Base-by-base conservation (phyloP, 2,888 invertebrate genomes). In the Sphaeridia pumilis region DNA sequence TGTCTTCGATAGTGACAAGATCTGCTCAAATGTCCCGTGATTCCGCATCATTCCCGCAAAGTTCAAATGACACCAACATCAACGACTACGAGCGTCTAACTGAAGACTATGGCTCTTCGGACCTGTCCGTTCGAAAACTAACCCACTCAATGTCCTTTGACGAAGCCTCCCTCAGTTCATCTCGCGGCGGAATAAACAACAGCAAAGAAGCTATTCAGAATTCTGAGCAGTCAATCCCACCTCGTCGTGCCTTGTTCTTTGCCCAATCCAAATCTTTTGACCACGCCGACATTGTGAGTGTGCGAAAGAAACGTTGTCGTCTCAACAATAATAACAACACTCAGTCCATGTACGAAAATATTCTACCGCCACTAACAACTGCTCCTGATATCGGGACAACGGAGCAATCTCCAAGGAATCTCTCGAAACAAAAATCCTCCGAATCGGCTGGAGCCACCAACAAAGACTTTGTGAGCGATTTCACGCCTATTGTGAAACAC, bases 101-200 rank as follows among this genome's bases (percentile, higher is more conserved):
- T 4, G 58, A 58, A 34, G 52, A 56, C 22, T 52, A 53, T 42
- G 53, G 49, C n/a, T 58, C 55, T 4, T 56, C 56, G 10, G 58
- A 56, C 35, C 44, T 56, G 14, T 54, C 56, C 7, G 45, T 52
- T 17, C 44, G 51, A 14, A 58, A 58, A 51, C 45, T 58, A 49
- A 56, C 54, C 20, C 55, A 58, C 43, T 58, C 58, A 21, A 46
- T 56, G 45, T 58, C 58, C 35, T 58, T 58, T 27, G 58, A 58
- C 46, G 58, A 49, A 24, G 44, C 49, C 31, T 24, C 34, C 7
- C 34, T 35, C 20, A 47, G 14, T 35, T 47, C 47, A 7, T 21
- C 31, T 12, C 47, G 17, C 38, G 17, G 4, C 5, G 10, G 10
- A 12, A 7, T 14, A 10, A 7, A 31, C 7, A 14, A 31, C 31